phyloP scores from a whole-genome alignment of 2,888 invertebrate species.

The Fragum fragum region DNA sequence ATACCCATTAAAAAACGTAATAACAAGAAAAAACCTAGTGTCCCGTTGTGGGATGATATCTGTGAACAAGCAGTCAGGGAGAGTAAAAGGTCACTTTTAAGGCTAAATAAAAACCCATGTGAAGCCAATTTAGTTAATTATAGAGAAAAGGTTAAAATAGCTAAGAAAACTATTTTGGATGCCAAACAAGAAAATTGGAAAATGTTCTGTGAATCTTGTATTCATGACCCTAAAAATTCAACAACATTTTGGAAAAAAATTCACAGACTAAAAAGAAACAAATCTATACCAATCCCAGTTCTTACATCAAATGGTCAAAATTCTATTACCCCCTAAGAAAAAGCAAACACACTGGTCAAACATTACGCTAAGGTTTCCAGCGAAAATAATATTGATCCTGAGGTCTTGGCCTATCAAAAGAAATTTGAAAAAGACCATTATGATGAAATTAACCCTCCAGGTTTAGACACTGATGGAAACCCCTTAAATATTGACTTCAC shows the following conservation, averaged over 20 bases:
- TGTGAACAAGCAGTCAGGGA: slow-evolving; percentile 5
- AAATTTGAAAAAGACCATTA: too few relatives aligned
- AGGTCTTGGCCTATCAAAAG: too few relatives aligned
- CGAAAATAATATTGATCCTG: too few relatives aligned
- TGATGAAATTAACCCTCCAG: not conserved
- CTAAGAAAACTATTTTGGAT: slow-evolving; percentile 3
- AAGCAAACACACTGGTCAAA: slow-evolving; percentile 7
- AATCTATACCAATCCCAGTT: not conserved
- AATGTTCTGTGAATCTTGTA: slow-evolving; percentile 7
- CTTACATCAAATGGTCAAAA: not conserved
- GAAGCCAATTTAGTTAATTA: too few relatives aligned
- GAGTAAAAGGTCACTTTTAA: slow-evolving; percentile 23
- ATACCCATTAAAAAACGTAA: not conserved
- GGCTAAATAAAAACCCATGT: slow-evolving; percentile 10
- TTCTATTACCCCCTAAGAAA: not conserved
- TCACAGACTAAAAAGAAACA: slow-evolving; percentile 23
- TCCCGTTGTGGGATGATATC: slow-evolving; percentile 8
- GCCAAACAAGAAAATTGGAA: too few relatives aligned
- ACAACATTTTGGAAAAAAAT: slow-evolving; percentile 32
- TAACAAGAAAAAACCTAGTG: not conserved
- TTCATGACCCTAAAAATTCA: slow-evolving; percentile 1
- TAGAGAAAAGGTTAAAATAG: not conserved
- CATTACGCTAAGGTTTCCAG: too few relatives aligned
- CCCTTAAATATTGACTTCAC: slow-evolving; percentile 22
- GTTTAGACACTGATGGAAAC: not conserved